Base-by-base conservation (phyloP, 2,888 invertebrate genomes). In the Stenichneumon culpator region DNA sequence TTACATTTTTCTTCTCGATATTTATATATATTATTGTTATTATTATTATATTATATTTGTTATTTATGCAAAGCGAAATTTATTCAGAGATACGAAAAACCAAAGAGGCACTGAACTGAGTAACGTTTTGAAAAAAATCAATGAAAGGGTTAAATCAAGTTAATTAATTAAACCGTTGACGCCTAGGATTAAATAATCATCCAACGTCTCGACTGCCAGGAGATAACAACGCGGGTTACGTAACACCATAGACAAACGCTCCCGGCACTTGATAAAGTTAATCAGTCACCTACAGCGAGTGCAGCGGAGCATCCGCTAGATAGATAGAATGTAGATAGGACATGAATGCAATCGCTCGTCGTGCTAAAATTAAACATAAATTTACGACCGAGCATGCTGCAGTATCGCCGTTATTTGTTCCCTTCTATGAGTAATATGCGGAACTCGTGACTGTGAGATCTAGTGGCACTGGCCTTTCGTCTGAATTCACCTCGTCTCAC, bases 401-500 rank as follows among this genome's bases (percentile, higher is more conserved):
- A 69, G 3, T 69, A 16, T 32, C 63, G n/a, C 16, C 28, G 32
- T 32, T 32, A 32, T 63, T 73, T 9, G 19, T 74, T 32, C 22
- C 63, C n/a, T 5, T 60, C 74, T 47, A 47, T 63, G 50, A 32
- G 25, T 63, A 75, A 65, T 75, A 65, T 63, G 50, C 52, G 54
- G 52, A 67, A 77, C 77, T 67, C 57, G 68, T 60, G 36, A 65
- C 36, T 57, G n/a, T 25, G 63, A 52, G 25, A 25, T 73, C 14
- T 44, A 28, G 79, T 73, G 68, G 77, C 70, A 79, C 77, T 80
- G 77, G 50, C 77, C 77, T 84, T 73, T 65, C n/a, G 28, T 72
- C 39, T 28, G 47, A 82, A 72, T 86, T 63, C 57, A 32, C 52
- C n/a, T 44, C 70, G 79, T 50, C 32, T 19, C 70, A 16, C 67